phyloP scores from a whole-genome alignment of 2,888 invertebrate species.

The Caenorhabditis panamensis region DNA sequence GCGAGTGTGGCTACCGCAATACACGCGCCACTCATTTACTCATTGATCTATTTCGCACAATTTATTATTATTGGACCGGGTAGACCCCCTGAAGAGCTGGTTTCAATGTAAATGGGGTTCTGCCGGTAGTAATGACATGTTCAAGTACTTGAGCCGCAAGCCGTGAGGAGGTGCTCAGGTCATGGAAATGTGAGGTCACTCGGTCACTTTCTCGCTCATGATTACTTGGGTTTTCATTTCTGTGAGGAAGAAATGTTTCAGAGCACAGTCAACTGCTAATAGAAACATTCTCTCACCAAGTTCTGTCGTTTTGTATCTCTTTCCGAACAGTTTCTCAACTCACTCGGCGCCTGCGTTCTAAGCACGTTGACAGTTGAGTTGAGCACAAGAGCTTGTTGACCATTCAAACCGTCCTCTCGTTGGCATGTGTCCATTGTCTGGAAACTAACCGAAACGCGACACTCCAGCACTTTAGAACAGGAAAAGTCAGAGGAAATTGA shows the following conservation, averaged over 20 bases:
- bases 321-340: no score
- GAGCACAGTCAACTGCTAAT: no score
- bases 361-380: slow-evolving; percentile 24
- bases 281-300: no score
- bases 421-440: slow-evolving; percentile 42
- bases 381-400: slow-evolving; percentile 30
- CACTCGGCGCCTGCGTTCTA: not conserved
- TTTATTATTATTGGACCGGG: slow-evolving; percentile 26
- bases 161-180: no score
- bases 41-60: slow-evolving; percentile 56
- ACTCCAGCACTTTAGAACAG: slow-evolving; percentile 39
- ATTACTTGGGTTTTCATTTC: no score
- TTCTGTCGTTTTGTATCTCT: no score
- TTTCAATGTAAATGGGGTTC: no score
- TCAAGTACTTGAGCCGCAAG: no score
- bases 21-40: slow-evolving; percentile 53
- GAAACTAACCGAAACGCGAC: slow-evolving; percentile 10
- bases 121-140: no score
- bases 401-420: slow-evolving; percentile 29
- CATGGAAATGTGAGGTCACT: no score
- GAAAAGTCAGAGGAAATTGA: slow-evolving; percentile 47
- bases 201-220: no score
- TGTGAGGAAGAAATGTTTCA: no score
- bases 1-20: slow-evolving; percentile 45
- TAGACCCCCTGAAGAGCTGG: not conserved